Evolutionary conservation across 2,113 vertebrate species (phyloP), one percentile per base, ranked within the genome.

Genomic region (Notothenia rossii): DNA sequence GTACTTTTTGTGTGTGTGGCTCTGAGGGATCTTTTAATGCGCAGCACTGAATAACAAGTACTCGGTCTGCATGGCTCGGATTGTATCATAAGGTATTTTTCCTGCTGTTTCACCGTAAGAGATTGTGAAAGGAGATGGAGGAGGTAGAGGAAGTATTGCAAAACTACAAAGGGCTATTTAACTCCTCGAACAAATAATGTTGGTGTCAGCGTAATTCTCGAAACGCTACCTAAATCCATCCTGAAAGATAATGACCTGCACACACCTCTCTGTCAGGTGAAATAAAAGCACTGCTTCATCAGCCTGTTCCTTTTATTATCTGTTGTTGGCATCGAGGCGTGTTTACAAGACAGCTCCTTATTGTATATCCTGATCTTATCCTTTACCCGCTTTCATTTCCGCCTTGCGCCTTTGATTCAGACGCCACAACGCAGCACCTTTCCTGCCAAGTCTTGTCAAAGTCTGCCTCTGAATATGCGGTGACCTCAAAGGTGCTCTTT

Each of bases 281-380:
- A 89, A 90, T 85, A 86, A 90, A 91, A 78, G 79, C 75, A 82
- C 82, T 80, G 86, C 89, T 92, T 92, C 91, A 87, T 90, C 91
- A 90, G 91, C 83, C 76, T 67, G 54, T 87, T 92, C 83, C 76
- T 90, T 85, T 89, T 77, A 82, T 92, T 90, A 94, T 94, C 93
- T 86, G 78, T 89, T 91, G 88, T 91, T 88, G 84, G 84, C 87
- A 94, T 94, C 84, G 13, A 68, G 82, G 77, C 76, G 68, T 95
- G 94, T 94, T 92, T 91, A 93, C 92, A 92, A 91, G 90, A 89
- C 92, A 79, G 90, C 91, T 85, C 86, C 85, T 91, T 89, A 91
- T 94, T 93, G 89, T 91, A 74, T 92, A 92, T 91, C 77, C 85
- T 78, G 91, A 94, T 94, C 85, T 93, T 95, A 95, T 95, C 92